Base-by-base conservation (phyloP, 2,888 invertebrate species). In the Coelogynopora nodosa region DNA sequence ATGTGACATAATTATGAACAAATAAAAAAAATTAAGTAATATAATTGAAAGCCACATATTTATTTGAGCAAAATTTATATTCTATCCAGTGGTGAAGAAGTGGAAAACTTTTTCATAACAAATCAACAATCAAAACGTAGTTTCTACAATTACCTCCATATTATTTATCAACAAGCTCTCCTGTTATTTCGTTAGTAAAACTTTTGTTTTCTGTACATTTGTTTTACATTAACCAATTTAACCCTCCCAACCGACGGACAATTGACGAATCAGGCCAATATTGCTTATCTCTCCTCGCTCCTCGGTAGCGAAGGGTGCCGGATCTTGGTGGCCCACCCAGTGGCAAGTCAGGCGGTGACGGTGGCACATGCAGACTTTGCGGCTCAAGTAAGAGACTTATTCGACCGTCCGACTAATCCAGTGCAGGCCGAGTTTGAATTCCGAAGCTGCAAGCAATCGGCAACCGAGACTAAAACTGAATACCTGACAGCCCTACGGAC, bases 401-500 rank as follows among this genome's bases (percentile, higher is more conserved):
- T 84, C 84, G 5, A 29, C 30, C 31, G 67, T 5, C 30, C 84
- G n/a, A 5, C 84, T 28, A 84, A 84, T 10, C 84, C 84, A 30
- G 84, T 84, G 0, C 84, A 31, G 0, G 31, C 84, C 27, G 31
- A 84, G 18, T 84, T 49, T 10, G 84, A 84, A 67, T 84, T 84
- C 31, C 84, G 84, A 27, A 29, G 84, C 26, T 67, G 84, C 26
- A 84, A 29, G 29, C 84, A 84, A 13, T 31, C 26, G 2, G 5
- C 0, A 49, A 5, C 49, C 0, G 84, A 84, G 29, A 49, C 84
- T 0, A 67, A 23, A 5, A 84, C 31, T 29, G 84, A 84, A 10
- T 84, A 84, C 67, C 27, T 84, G 26, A 84, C 84, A n/a, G 31
- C 84, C 31, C 84, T 84, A 0, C 84, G 84, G n/a, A 84, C 84